A percentile compares a stretch with the other conserved stretches of the same genome.
Conservation (phyloP, 2,113 vertebrate genomes). For the Grus americana region DNA sequence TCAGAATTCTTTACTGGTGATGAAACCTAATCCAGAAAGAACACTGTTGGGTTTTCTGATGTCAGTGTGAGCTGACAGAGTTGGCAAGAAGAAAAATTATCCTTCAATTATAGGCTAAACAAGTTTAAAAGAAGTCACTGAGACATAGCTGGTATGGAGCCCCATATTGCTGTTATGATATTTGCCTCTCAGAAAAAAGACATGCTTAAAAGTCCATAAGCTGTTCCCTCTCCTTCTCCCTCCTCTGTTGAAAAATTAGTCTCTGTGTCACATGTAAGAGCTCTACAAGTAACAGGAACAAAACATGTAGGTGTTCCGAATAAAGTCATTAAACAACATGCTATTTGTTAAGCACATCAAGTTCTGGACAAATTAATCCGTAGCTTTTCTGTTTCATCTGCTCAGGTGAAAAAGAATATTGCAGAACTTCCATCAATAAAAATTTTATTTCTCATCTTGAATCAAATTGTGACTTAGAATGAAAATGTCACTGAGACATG, state of each 20-base stretch:
- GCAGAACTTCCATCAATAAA: background rate
- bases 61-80: conserved; percentile 37
- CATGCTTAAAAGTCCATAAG: background rate
- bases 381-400: conserved; percentile 27
- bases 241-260: conserved; percentile 47
- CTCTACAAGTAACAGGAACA: conserved; percentile 56
- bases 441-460: background rate
- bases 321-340: conserved; percentile 59
- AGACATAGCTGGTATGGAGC: background rate
- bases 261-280: conserved; percentile 44
- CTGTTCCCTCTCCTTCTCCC: conserved; percentile 7
- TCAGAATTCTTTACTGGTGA: conserved; percentile 40
- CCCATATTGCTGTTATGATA: background rate
- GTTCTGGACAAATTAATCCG: conserved; percentile 32
- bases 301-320: conserved; percentile 68
- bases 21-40: conserved; percentile 2
- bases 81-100: conserved; percentile 29
- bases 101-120: conserved; percentile 33
- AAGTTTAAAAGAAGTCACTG: conserved; percentile 1
- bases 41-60: conserved; percentile 35
- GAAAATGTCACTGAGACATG: conserved; percentile 18
- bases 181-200: background rate
- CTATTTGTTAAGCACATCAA: conserved; percentile 55
- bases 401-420: conserved; percentile 41
- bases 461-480: conserved; percentile 27